phyloP scores from a whole-genome alignment of 2,888 invertebrate species.

The Drosophila parthenogenetica region DNA sequence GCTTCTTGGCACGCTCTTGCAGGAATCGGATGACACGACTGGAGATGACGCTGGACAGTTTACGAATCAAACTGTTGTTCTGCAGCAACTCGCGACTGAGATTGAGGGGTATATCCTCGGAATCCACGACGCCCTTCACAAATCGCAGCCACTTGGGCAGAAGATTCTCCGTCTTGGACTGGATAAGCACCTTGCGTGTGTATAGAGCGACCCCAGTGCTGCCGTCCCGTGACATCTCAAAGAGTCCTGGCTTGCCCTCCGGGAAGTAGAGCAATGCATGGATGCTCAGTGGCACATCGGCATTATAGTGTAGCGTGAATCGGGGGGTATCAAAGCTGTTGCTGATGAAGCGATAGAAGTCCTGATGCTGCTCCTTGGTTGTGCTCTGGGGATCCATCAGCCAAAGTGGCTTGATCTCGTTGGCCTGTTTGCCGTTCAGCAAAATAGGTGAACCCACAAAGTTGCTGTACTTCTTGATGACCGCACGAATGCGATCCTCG shows the following conservation, averaged over 20 bases:
- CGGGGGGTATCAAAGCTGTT: slow-evolving; percentile 95
- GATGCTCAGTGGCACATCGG: slow-evolving; percentile 93
- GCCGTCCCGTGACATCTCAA: slow-evolving; percentile 94
- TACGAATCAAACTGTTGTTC: slow-evolving; percentile 96
- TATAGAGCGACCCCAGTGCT: slow-evolving; percentile 95
- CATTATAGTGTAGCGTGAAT: slow-evolving; percentile 95
- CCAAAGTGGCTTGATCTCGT: slow-evolving; percentile 97
- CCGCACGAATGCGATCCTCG: slow-evolving; percentile 92
- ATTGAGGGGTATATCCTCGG: slow-evolving; percentile 99
- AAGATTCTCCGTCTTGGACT: slow-evolving; percentile 95
- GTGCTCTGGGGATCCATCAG: slow-evolving; percentile 95
- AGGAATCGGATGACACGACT: slow-evolving; percentile 93
- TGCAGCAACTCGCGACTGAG: slow-evolving; percentile 97
- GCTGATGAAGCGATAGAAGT: slow-evolving; percentile 96
- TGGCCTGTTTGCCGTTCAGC: slow-evolving; percentile 94
- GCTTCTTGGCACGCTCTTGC: slow-evolving; percentile 93
- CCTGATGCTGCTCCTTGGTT: slow-evolving; percentile 93
- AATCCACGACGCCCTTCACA: slow-evolving; percentile 98
- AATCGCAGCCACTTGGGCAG: slow-evolving; percentile 98
- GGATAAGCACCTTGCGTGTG: slow-evolving; percentile 96
- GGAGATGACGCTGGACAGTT: slow-evolving; percentile 93
- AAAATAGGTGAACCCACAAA: slow-evolving; percentile 97
- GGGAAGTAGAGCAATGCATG: slow-evolving; percentile 96
- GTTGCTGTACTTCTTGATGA: slow-evolving; percentile 98
- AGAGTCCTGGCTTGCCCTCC: slow-evolving; percentile 95